Conservation (phyloP, 1,140 invertebrate species). For the Belonocnema kinseyi region DNA sequence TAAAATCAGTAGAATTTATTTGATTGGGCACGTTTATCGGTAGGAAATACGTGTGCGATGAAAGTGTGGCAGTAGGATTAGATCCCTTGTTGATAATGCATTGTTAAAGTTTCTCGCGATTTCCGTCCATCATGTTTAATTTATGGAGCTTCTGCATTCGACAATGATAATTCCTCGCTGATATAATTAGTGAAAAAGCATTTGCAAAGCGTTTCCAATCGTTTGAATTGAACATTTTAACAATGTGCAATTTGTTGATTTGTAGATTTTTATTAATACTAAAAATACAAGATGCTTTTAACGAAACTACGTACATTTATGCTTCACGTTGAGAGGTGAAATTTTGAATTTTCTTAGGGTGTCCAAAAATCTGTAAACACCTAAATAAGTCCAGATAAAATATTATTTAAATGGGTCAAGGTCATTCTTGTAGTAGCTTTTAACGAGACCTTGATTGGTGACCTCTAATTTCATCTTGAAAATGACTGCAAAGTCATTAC, state of each 20-base stretch:
- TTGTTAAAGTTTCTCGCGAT: constrained; percentile 14
- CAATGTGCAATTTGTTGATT: background rate
- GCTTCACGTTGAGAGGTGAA: no score
- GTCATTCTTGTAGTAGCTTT: no score
- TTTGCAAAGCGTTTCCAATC: background rate
- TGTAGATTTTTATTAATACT: background rate
- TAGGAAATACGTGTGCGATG: background rate
- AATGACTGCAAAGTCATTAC: no score
- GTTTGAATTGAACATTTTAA: background rate
- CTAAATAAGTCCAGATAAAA: no score
- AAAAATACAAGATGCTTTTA: no score
- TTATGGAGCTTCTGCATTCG: constrained; percentile 14
- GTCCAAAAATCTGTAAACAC: no score
- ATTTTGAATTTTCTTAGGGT: no score
- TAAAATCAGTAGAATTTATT: background rate
- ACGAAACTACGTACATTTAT: no score
- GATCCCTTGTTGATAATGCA: background rate
- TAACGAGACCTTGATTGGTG: no score
- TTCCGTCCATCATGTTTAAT: constrained; percentile 21
- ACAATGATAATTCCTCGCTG: background rate
- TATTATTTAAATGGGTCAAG: no score
- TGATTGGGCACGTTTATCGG: background rate
- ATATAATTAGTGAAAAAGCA: constrained; percentile 20
- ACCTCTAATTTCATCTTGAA: no score
- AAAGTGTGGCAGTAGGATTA: constrained; percentile 15